Conservation (phyloP, 2,888 invertebrate species). For the Ctena decussata region DNA sequence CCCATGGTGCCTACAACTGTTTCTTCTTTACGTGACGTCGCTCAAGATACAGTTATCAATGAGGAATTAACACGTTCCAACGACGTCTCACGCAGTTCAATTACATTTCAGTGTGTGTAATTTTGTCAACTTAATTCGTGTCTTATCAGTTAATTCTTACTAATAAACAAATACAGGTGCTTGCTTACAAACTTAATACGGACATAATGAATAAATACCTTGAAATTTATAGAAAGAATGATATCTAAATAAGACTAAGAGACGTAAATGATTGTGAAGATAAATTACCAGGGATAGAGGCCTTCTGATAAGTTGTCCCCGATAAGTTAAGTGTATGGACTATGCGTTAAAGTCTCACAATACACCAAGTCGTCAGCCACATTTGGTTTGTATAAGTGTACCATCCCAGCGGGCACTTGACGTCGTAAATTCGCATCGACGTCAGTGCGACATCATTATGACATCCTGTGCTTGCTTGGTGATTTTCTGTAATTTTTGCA, state of each 20-base stretch:
- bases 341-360: too few relatives aligned
- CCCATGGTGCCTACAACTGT: too few relatives aligned
- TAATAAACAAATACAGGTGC: conserved; percentile 15
- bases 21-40: too few relatives aligned
- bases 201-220: background rate
- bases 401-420: too few relatives aligned
- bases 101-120: background rate
- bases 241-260: background rate
- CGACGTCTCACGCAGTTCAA: background rate
- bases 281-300: background rate
- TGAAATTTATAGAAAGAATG: conserved; percentile 1
- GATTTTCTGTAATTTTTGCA: too few relatives aligned
- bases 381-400: too few relatives aligned
- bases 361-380: too few relatives aligned
- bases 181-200: background rate
- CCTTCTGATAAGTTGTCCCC: too few relatives aligned
- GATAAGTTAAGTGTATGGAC: too few relatives aligned
- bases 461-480: too few relatives aligned
- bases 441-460: too few relatives aligned
- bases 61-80: background rate
- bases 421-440: too few relatives aligned
- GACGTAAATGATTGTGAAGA: background rate
- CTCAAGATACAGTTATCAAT: background rate
- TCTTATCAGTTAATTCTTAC: conserved; percentile 14
- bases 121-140: conserved; percentile 9